Evolutionary conservation across 2,888 invertebrate genomes (phyloP).

Genomic region (Drosophila anomelani): DNA sequence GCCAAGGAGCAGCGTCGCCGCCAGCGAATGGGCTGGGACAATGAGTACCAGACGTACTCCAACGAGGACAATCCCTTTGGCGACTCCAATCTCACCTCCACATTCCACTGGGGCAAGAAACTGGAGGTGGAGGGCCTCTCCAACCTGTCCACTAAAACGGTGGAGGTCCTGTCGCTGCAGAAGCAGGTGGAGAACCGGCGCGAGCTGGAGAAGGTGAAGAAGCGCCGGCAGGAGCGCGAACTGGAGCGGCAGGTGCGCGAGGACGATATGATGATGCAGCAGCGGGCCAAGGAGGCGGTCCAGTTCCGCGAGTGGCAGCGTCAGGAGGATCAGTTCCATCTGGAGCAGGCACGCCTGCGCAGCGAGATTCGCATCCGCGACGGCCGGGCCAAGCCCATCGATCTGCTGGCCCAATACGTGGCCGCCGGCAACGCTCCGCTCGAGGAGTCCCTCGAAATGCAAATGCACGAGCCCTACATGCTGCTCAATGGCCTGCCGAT

Average conservation of each 20-base stretch:
- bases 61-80: conserved; percentile 99
- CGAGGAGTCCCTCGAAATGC: conserved; percentile 98
- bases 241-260: conserved; percentile 92
- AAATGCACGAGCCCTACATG: conserved; percentile 99
- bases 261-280: conserved; percentile 92
- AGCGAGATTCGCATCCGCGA: conserved; percentile 98
- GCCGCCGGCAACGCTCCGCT: conserved; percentile 91
- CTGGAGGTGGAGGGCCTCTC: conserved; percentile 96
- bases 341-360: conserved; percentile 97
- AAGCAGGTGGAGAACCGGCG: conserved; percentile 96
- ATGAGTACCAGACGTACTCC: conserved; percentile 97
- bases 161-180: conserved; percentile 92
- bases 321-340: conserved; percentile 98
- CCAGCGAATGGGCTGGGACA: conserved; percentile 98
- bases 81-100: conserved; percentile 96
- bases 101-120: conserved; percentile 99
- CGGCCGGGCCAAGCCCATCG: conserved; percentile 98
- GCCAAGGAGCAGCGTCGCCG: conserved; percentile 94
- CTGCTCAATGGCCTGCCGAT: conserved; percentile 95
- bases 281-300: conserved; percentile 95
- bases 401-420: conserved; percentile 97
- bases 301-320: conserved; percentile 97
- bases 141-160: conserved; percentile 90
- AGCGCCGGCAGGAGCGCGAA: conserved; percentile 94
- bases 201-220: conserved; percentile 97